Base-by-base conservation (phyloP, 2,113 vertebrate genomes). In the Oriolus oriolus region DNA sequence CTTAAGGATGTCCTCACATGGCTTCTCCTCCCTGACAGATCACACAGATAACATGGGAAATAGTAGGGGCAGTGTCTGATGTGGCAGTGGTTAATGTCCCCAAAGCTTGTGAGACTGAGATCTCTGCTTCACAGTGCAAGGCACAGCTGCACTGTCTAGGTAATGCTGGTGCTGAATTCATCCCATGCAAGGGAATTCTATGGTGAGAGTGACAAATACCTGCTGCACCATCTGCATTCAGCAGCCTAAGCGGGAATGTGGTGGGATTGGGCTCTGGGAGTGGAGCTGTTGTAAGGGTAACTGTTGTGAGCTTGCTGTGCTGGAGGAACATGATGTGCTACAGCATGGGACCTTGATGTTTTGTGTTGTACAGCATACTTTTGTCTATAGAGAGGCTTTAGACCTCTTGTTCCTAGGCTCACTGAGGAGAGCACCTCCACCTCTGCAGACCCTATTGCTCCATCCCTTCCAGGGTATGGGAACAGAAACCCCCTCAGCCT, bases 101-200 rank as follows among this genome's bases (percentile, higher is more conserved):
- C 26, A 28, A 47, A 54, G 7, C 14, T 81, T 66, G n/a, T 21
- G 60, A 87, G 68, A 50, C 16, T 0, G 0, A 47, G 11, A 86
- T 16, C 54, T 88, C 71, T 74, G 59, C 33, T 81, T 93, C 47
- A 57, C 21, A n/a, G 83, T 27, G 33, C n/a, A 64, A 92, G 39
- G 42, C 30, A 53, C 3, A 31, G n/a, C n/a, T 56, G 31, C 10
- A 49, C 3, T 0, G 0, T 87, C n/a, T 57, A 61, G 45, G 13
- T 86, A 73, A 53, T 0, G 2, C n/a, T 74, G 41, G 11, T 73
- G 50, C 24, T 83, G 57, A 93, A 86, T 41, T 59, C 66, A 61
- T 47, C 35, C 45, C 50, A 41, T 35, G 50, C 16, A 45, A 39
- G 16, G 21, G 26, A 83, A 65, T 53, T n/a, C 41, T 42, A 7